Evolutionary conservation across 2,888 invertebrate species (phyloP), one percentile per base, ranked within the genome.

Genomic region (Tetragonisca angustula): DNA sequence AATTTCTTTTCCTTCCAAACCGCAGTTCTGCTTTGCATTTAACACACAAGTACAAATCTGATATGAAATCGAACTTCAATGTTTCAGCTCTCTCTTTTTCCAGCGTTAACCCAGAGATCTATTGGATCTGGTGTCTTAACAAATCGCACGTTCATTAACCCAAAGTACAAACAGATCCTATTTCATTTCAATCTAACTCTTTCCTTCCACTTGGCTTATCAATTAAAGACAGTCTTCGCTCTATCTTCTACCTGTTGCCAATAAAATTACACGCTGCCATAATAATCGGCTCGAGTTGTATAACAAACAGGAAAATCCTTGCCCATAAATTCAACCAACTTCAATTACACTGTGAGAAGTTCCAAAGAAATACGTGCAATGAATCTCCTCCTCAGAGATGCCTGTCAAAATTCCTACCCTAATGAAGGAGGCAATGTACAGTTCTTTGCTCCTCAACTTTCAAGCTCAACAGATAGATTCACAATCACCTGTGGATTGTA

Each of bases 401-500:
- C 36, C 32, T 32, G 4, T 4, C 32, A 9, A 36, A 36, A 36
- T 36, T 36, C 36, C 36, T 9, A 9, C 36, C 36, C 36, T 36
- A 36, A 43, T 11, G 43, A 43, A 43, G 43, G 9, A 9, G 9
- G 9, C 1, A 43, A 43, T 11, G 43, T 9, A 43, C 9, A 11
- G 9, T 11, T 43, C 43, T 43, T 43, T 43, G 1, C 11, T 19
- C 32, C 2, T 32, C 17, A 13, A 65, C 24, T 19, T 24, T 49
- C 24, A 49, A 67, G 11, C 19, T 24, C 36, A n/a, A 43, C 27
- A n/a, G 43, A 43, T 43, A 9, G 43, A 43, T 11, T 43, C 43
- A 43, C 2, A 32, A 75, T 87, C 80, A 94, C 94, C 93, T 94
- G 94, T 79, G 94, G 94, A 90, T 94, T 94, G 83, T 94, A 94